Conservation (phyloP, 2,113 vertebrate genomes). For the Perccottus glenii region DNA sequence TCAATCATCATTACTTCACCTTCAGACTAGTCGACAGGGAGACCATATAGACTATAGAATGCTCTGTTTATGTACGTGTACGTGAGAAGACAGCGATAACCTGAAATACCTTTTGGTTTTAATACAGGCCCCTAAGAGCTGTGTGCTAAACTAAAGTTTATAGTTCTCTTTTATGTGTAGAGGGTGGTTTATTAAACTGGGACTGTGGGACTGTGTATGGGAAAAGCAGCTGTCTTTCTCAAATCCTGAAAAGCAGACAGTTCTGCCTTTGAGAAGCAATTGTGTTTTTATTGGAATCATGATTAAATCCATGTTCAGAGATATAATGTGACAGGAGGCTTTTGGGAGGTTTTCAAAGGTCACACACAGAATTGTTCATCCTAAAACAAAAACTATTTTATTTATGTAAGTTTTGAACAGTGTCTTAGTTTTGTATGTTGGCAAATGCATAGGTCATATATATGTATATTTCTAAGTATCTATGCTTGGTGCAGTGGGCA, state of each 20-base stretch:
- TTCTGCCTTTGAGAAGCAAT: constrained; percentile 19
- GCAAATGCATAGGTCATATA: constrained; percentile 1
- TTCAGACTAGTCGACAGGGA: constrained; percentile 31
- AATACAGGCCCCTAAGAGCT: constrained; percentile 37
- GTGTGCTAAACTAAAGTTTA: constrained; percentile 38
- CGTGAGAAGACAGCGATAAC: constrained; percentile 27
- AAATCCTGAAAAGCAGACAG: constrained; percentile 9
- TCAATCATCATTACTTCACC: constrained; percentile 37
- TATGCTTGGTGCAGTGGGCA: background rate
- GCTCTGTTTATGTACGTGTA: background rate
- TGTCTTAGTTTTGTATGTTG: background rate
- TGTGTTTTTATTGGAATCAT: constrained; percentile 24
- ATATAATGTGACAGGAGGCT: constrained; percentile 23
- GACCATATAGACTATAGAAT: constrained; percentile 16
- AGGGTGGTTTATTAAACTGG: constrained; percentile 56
- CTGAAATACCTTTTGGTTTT: constrained; percentile 13
- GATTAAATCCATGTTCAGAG: constrained; percentile 16
- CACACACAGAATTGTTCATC: background rate
- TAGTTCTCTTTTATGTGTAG: constrained; percentile 26
- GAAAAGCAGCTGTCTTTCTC: constrained; percentile 57
- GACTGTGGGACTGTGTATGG: constrained; percentile 50
- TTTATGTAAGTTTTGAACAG: background rate
- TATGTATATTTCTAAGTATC: constrained; percentile 1
- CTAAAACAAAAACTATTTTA: constrained; percentile 2
- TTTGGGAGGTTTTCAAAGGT: background rate